Percentiles rank a stretch among this genome's conserved stretches.
Evolutionary conservation across 2,797 vertebrate genomes (phyloP).

Genomic region (Micropoecilia bifurca): DNA sequence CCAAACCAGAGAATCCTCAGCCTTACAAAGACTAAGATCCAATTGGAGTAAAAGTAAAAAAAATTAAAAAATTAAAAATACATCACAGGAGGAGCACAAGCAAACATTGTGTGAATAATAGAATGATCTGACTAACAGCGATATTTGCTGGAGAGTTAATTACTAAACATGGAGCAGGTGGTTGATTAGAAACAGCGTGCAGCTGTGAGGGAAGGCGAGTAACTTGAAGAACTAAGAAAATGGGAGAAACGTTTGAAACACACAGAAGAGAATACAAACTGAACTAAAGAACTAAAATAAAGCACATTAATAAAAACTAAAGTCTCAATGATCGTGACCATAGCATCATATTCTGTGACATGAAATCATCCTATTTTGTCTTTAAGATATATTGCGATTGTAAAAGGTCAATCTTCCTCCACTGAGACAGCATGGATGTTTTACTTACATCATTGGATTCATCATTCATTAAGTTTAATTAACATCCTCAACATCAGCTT

Average conservation of each 20-base stretch:
- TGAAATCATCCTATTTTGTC: neutral
- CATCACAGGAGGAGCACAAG: neutral
- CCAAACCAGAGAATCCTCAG: neutral
- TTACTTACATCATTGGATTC: neutral
- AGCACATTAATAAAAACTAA: neutral
- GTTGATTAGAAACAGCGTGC: neutral
- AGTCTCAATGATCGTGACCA: neutral
- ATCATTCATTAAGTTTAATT: neutral
- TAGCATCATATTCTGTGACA: neutral
- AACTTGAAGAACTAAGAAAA: neutral
- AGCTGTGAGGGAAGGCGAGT: neutral
- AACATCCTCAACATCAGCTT: neutral
- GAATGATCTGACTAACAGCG: neutral
- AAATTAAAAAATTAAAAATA: neutral
- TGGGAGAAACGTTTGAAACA: neutral
- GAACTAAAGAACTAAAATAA: neutral
- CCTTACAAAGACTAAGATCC: neutral
- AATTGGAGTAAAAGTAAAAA: neutral
- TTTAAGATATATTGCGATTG: neutral
- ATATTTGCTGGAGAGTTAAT: neutral
- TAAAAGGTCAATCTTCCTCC: neutral
- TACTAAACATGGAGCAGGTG: neutral
- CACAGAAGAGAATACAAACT: neutral
- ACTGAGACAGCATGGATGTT: neutral
- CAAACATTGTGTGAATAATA: neutral